Evolutionary conservation across 2,797 vertebrate species (phyloP).

Genomic region (Lepidocolaptes lacrymiger): DNA sequence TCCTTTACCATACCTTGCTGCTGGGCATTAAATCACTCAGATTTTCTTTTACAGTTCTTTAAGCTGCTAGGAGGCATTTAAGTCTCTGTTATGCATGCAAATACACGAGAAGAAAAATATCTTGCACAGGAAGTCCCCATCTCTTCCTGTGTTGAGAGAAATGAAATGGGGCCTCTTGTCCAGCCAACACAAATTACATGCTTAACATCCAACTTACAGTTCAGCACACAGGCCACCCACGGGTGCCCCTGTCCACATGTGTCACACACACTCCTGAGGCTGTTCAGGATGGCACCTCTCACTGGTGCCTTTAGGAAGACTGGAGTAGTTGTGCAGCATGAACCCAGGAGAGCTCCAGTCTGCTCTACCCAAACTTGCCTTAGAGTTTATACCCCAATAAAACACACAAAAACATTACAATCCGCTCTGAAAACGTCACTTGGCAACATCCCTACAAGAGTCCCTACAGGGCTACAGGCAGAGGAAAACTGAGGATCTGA

Average conservation of each 20-base stretch:
- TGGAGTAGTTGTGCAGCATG: neutral
- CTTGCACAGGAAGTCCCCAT: neutral
- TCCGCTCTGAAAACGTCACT: neutral
- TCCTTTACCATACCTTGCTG: neutral
- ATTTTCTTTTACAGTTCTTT: neutral
- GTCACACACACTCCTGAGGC: rapidly evolving
- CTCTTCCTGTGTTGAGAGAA: neutral
- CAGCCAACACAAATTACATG: neutral
- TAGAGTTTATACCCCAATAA: neutral
- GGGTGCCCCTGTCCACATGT: neutral
- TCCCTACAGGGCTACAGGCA: neutral
- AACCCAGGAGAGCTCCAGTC: neutral
- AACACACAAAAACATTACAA: neutral
- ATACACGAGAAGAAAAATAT: neutral
- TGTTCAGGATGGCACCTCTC: neutral
- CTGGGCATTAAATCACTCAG: neutral
- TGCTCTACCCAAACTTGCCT: neutral
- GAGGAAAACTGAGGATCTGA: neutral
- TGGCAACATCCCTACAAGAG: neutral
- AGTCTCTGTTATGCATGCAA: neutral
- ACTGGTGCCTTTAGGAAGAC: neutral
- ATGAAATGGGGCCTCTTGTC: neutral
- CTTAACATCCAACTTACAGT: neutral
- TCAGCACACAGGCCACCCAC: neutral
- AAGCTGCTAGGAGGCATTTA: neutral